phyloP scores from a whole-genome alignment of 2,113 vertebrate genomes.

The Rhinoderma darwinii region DNA sequence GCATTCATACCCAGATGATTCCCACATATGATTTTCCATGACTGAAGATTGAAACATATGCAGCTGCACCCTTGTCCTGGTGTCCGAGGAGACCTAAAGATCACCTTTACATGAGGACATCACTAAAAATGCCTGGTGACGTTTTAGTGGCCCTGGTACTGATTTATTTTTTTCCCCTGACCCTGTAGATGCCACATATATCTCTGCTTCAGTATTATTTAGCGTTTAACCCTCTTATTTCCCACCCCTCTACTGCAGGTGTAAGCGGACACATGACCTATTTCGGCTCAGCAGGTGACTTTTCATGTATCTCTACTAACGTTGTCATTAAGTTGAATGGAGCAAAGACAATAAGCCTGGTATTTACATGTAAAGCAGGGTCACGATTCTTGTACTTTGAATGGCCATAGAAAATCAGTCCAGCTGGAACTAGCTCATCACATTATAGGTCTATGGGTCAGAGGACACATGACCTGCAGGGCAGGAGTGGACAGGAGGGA shows the following conservation, averaged over 20 bases:
- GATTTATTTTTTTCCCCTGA: too few relatives aligned
- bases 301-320: not conserved
- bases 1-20: too few relatives aligned
- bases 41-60: too few relatives aligned
- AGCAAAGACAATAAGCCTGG: not conserved
- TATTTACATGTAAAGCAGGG: constrained; percentile 11
- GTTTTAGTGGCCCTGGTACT: too few relatives aligned
- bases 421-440: not conserved
- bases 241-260: not conserved
- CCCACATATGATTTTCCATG: too few relatives aligned
- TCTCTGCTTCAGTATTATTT: not conserved
- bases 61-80: not conserved
- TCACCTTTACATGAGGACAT: not conserved
- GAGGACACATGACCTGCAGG: constrained; percentile 2
- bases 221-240: not conserved
- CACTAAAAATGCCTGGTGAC: too few relatives aligned
- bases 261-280: not conserved
- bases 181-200: not conserved
- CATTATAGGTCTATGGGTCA: not conserved
- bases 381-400: not conserved
- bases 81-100: not conserved
- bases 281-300: not conserved
- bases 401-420: not conserved
- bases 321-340: not conserved
- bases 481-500: not conserved